phyloP scores from a whole-genome alignment of 2,888 invertebrate genomes.

The Argyra leucocephala region DNA sequence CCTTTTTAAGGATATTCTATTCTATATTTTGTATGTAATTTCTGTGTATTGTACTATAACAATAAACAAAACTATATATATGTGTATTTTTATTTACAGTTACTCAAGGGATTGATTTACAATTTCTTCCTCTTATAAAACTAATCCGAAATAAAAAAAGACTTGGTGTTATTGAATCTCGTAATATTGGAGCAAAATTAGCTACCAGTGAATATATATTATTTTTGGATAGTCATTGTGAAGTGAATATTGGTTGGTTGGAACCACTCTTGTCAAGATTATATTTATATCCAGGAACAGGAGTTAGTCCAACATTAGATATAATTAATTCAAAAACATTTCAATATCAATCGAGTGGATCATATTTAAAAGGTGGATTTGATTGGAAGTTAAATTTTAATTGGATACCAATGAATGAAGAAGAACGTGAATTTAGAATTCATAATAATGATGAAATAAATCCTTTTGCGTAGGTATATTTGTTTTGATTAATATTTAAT shows the following conservation, averaged over 20 bases:
- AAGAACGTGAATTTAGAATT: slow-evolving; percentile 21
- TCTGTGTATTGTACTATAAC: no score
- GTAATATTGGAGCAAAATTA: slow-evolving; percentile 37
- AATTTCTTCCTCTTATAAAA: slow-evolving; percentile 23
- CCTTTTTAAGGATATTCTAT: no score
- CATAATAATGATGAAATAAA: slow-evolving; percentile 16
- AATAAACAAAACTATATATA: no score
- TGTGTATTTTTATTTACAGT: slow-evolving; percentile 18
- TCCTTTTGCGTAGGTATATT: slow-evolving; percentile 27
- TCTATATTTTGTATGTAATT: no score
- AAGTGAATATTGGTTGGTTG: slow-evolving; percentile 42
- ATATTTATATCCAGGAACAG: slow-evolving; percentile 25
- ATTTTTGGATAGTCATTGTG: slow-evolving; percentile 44
- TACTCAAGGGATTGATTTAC: slow-evolving; percentile 16
- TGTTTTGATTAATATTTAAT: background rate
- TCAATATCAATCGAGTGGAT: slow-evolving; percentile 35
- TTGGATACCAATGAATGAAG: slow-evolving; percentile 36
- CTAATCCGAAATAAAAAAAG: slow-evolving; percentile 30
- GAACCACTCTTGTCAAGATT: slow-evolving; percentile 41
- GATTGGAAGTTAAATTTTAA: slow-evolving; percentile 47
- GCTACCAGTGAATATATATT: slow-evolving; percentile 39
- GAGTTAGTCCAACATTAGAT: slow-evolving; percentile 45
- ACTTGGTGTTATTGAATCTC: slow-evolving; percentile 41
- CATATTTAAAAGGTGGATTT: slow-evolving; percentile 44
- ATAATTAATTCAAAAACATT: slow-evolving; percentile 42